Evolutionary conservation across 2,888 invertebrate genomes (phyloP).

Genomic region (Pimpla rufipes): DNA sequence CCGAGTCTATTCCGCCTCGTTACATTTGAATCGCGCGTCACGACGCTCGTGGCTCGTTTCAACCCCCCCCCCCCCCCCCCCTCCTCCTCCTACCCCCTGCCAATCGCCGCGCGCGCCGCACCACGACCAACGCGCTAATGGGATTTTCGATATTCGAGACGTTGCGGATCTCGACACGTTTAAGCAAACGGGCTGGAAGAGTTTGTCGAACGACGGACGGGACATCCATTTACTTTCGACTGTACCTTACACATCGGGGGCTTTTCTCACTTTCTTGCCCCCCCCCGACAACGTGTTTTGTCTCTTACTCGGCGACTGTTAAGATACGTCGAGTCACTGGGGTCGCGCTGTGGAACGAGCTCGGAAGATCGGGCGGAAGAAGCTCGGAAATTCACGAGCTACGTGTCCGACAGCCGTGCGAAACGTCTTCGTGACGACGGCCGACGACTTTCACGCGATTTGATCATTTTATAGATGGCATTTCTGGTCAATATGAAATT

Average conservation of each 20-base stretch:
- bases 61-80: neutral
- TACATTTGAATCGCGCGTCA: slow-evolving; percentile 66
- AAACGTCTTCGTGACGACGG: no score
- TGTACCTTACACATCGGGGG: neutral
- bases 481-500: no score
- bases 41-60: slow-evolving; percentile 28
- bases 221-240: slow-evolving; percentile 57
- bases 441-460: no score
- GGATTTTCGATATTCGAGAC: slow-evolving; percentile 71
- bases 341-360: neutral
- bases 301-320: neutral
- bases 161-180: slow-evolving; percentile 68
- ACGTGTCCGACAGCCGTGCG: no score
- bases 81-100: neutral
- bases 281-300: neutral
- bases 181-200: slow-evolving; percentile 70
- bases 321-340: neutral
- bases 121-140: slow-evolving; percentile 67
- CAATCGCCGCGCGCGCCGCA: slow-evolving; percentile 20
- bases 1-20: slow-evolving; percentile 64
- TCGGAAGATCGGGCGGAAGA: neutral
- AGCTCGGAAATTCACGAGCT: no score
- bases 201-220: slow-evolving; percentile 66
- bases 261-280: slow-evolving; percentile 28
- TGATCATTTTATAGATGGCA: no score